Evolutionary conservation across 2,797 vertebrate species (phyloP).

Genomic region (Scyliorhinus canicula): DNA sequence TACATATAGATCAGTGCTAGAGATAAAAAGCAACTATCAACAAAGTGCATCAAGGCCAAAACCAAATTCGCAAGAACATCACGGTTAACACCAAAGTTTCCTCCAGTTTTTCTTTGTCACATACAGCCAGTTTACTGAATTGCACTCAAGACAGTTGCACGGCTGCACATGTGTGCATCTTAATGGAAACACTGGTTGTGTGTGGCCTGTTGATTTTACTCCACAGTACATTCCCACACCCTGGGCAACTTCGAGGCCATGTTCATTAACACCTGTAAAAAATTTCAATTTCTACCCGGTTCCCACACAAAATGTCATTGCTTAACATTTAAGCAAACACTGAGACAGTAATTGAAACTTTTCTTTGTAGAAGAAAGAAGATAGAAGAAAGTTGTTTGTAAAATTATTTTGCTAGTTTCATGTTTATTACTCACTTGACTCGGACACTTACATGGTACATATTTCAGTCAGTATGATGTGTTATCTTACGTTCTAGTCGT

Average conservation of each 20-base stretch:
- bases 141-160: not conserved
- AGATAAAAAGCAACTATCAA: not conserved
- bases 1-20: too few species aligned
- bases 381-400: not conserved
- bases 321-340: not conserved
- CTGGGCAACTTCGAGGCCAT: not conserved
- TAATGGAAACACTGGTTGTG: not conserved
- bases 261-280: not conserved
- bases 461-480: slow-evolving; percentile 5
- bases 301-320: not conserved
- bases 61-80: not conserved
- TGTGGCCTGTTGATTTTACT: not conserved
- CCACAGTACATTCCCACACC: not conserved
- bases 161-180: not conserved
- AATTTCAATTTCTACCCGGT: not conserved
- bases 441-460: not conserved
- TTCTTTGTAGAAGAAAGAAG: not conserved
- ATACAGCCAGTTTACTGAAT: not conserved
- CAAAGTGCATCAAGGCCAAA: not conserved
- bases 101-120: not conserved
- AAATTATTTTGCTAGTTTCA: not conserved
- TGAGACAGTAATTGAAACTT: not conserved
- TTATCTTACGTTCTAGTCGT: not conserved
- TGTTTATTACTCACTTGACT: not conserved
- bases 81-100: not conserved